phyloP scores from a whole-genome alignment of 2,888 invertebrate genomes.

The Trissolcus japonicus region DNA sequence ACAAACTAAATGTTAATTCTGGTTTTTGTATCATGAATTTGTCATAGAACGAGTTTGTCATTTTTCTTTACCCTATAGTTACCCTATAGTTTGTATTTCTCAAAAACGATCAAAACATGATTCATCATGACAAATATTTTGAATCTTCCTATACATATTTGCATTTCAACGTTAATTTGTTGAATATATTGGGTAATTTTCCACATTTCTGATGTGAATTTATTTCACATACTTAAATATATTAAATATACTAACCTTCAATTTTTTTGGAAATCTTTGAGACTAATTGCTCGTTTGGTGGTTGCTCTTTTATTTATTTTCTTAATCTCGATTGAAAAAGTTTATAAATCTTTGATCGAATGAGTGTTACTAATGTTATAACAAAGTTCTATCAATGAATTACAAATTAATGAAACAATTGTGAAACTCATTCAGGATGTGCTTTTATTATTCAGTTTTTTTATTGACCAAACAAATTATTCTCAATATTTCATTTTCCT shows the following conservation, averaged over 20 bases:
- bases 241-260: no score
- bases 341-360: no score
- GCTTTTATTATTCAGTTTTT: no score
- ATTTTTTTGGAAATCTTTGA: not conserved
- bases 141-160: conserved; percentile 12
- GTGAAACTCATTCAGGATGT: no score
- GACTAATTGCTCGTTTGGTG: not conserved
- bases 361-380: no score
- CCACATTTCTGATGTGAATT: not conserved
- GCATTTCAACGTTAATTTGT: conserved; percentile 5
- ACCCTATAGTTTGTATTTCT: conserved; percentile 2
- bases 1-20: no score
- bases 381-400: no score
- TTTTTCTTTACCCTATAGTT: conserved; percentile 1
- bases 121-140: conserved; percentile 25
- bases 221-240: not conserved
- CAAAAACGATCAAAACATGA: conserved; percentile 12
- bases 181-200: conserved; percentile 4
- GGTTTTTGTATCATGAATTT: no score
- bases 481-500: no score
- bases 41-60: not conserved
- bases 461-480: no score
- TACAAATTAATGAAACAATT: no score
- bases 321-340: not conserved
- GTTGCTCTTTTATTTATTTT: not conserved